Evolutionary conservation across 2,888 invertebrate genomes (phyloP), one percentile per base, ranked within the genome.

Genomic region (Seira sanloemensis): DNA sequence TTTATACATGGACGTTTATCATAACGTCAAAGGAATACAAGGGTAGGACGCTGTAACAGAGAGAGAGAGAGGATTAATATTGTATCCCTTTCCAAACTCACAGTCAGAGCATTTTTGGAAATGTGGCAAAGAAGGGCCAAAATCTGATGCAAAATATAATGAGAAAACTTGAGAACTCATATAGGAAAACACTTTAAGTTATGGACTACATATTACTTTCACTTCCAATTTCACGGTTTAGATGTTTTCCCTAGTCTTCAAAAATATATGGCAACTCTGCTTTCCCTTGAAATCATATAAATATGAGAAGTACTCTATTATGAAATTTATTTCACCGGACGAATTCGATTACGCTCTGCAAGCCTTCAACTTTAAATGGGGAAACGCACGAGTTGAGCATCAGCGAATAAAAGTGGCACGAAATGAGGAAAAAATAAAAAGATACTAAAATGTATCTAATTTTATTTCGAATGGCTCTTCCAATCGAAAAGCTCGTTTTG

Each of bases 381-480:
- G 54, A 12, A 23, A 72, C 65, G 46, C 37, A 37, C 37, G 37
- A 12, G 5, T 37, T 46, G 66, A 69, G 69, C 21, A 69, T 27
- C 50, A 54, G 69, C 37, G 26, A 73, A 25, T 66, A 65, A 68
- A 80, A 80, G 62, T 21, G 71, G 26, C 46, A 73, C 58, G 75
- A 75, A 81, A 81, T 75, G 81, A 65, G 75, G 58, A 81, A 81
- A 80, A 76, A 68, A 25, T 81, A 81, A 81, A 81, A 81, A 69
- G 81, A 76, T 71, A 81, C 69, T 81, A 81, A 81, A 81, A 81
- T 75, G 81, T 81, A 68, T 81, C 81, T 81, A 67, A 80, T 80
- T 80, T 76, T 58, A 79, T 67, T 73, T 4, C 5, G 12, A 37
- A 37, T 37, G 37, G 4, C 5, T 12, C 12, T 37, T 7, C 12